phyloP scores from a whole-genome alignment of 2,113 vertebrate genomes.

The Sinocyclocheilus maitianheensis region DNA sequence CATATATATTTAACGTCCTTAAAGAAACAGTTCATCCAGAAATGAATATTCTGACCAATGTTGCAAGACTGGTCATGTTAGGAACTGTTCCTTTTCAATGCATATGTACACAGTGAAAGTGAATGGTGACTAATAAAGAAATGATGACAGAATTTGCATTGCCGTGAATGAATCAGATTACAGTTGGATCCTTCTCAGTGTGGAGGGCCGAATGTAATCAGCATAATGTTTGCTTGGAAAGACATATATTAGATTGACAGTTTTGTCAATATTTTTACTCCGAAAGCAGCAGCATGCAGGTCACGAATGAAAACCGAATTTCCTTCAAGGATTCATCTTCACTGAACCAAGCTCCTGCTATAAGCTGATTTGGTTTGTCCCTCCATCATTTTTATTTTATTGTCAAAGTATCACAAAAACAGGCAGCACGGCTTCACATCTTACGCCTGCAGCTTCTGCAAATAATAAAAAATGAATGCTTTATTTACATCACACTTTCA shows the following conservation, averaged over 20 bases:
- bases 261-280: neutral
- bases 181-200: neutral
- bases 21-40: neutral
- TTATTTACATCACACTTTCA: neutral
- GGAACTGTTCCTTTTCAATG: neutral
- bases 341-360: neutral
- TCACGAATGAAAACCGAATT: neutral
- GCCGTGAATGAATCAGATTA: constrained; percentile 3
- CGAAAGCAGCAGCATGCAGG: neutral
- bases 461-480: neutral
- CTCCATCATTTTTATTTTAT: neutral
- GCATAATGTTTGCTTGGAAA: neutral
- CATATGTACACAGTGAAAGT: neutral
- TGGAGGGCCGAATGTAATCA: neutral
- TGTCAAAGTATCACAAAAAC: neutral
- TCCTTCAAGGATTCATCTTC: neutral
- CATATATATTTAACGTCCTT: neutral
- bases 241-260: constrained; percentile 2
- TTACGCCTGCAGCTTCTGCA: neutral
- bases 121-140: neutral
- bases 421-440: neutral
- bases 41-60: neutral
- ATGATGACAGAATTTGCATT: neutral
- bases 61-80: neutral
- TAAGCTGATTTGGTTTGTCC: neutral